phyloP scores from a whole-genome alignment of 2,797 vertebrate genomes.

The Sparus aurata region DNA sequence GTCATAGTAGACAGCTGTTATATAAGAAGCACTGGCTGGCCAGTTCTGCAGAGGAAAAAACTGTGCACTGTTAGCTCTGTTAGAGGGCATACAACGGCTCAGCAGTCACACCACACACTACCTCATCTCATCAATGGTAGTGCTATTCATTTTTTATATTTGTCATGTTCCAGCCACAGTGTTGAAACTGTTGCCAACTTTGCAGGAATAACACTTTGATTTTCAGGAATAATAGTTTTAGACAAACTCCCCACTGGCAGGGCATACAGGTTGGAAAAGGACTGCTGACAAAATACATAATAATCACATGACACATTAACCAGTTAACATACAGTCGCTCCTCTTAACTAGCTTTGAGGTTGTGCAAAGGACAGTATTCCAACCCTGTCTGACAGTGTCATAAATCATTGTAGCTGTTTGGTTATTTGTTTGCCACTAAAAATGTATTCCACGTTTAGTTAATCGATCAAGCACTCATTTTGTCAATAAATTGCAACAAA shows the following conservation, averaged over 20 bases:
- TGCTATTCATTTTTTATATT: neutral
- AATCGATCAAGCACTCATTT: neutral
- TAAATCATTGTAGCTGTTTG: neutral
- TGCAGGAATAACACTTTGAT: neutral
- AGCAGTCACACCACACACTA: constrained; percentile 6
- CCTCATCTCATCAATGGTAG: constrained; percentile 3
- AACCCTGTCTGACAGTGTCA: neutral
- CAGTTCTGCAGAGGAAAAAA: constrained; percentile 61
- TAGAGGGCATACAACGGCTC: neutral
- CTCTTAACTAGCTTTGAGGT: neutral
- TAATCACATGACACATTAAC: neutral
- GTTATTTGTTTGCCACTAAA: neutral
- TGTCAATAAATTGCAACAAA: neutral
- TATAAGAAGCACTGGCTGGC: constrained; percentile 71
- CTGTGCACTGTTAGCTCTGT: constrained; percentile 22
- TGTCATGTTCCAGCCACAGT: neutral
- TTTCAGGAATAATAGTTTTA: constrained; percentile 12
- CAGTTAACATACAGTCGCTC: neutral
- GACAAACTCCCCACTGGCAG: neutral
- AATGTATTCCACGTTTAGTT: neutral
- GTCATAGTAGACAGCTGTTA: constrained; percentile 78
- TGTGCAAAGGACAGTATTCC: neutral
- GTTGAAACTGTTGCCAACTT: neutral
- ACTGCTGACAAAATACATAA: neutral
- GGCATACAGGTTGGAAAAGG: neutral